A percentile compares a stretch with the other conserved stretches of the same genome.
Evolutionary conservation across 2,888 invertebrate genomes (phyloP).

Genomic region (Orthosia incerta): DNA sequence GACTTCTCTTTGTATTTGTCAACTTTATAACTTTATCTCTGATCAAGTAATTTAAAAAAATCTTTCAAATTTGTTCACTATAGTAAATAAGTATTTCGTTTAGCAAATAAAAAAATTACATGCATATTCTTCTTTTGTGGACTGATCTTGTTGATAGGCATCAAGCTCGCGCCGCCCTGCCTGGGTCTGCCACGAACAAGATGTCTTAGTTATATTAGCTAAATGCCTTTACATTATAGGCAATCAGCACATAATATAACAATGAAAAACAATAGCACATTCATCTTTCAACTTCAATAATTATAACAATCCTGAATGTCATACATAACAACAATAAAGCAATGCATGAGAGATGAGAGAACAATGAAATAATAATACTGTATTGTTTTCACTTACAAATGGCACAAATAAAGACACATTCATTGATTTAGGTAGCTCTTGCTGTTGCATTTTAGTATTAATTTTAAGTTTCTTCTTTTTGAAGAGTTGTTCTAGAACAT

Average conservation of each 20-base stretch:
- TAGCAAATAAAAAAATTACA: no score
- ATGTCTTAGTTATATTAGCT: neutral
- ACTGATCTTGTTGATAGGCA: no score
- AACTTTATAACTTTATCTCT: no score
- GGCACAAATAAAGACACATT: conserved; percentile 93
- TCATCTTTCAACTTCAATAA: conserved; percentile 4
- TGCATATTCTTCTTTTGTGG: no score
- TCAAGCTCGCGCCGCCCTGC: no score
- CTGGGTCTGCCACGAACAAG: no score
- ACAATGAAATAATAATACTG: conserved; percentile 1
- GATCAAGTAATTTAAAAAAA: no score
- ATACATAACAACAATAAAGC: neutral
- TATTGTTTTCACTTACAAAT: conserved; percentile 89
- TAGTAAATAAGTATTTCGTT: no score
- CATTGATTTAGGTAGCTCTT: conserved; percentile 89
- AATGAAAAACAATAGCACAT: neutral
- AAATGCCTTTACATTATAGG: neutral
- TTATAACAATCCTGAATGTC: conserved; percentile 4
- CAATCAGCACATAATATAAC: neutral
- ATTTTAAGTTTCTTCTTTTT: conserved; percentile 91
- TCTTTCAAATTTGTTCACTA: no score
- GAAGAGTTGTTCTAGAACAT: conserved; percentile 92
- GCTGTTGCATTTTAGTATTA: conserved; percentile 81
- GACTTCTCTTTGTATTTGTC: no score
- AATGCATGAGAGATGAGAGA: conserved; percentile 23